Evolutionary conservation across 2,797 vertebrate genomes (phyloP).

Genomic region (Eidolon dupreanum): DNA sequence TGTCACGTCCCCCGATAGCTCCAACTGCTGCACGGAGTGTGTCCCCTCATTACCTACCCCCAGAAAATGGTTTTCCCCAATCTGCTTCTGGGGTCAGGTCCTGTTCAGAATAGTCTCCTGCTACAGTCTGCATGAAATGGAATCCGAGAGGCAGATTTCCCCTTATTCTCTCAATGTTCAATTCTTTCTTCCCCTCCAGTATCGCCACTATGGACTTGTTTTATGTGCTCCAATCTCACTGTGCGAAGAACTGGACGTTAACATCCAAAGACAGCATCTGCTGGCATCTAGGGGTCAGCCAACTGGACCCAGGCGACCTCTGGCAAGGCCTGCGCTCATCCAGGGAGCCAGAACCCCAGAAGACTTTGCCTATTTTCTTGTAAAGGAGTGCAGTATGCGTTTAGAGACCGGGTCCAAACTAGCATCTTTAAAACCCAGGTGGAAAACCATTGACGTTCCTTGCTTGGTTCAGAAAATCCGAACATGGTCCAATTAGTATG

Average conservation of each 20-base stretch:
- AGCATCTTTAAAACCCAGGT: not conserved
- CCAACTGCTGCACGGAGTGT: fast-evolving
- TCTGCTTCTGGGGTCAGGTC: fast-evolving
- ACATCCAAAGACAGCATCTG: not conserved
- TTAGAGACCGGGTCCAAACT: not conserved
- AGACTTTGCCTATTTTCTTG: not conserved
- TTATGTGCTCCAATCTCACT: not conserved
- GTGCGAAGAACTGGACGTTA: not conserved
- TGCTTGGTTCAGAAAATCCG: not conserved
- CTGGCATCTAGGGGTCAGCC: no score
- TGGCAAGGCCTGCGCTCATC: fast-evolving
- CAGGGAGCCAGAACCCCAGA: not conserved
- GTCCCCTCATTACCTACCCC: no score
- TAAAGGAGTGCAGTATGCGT: fast-evolving
- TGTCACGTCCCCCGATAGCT: not conserved
- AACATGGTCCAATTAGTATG: not conserved
- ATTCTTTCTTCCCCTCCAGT: fast-evolving
- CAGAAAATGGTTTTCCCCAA: not conserved
- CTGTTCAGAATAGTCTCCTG: not conserved
- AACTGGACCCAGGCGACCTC: no score
- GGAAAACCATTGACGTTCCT: not conserved
- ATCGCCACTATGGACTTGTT: not conserved
- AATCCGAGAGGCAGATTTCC: not conserved
- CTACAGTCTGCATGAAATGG: not conserved
- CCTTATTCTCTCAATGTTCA: not conserved